Base-by-base conservation (phyloP, 2,797 vertebrate genomes). In the Ceryle rudis region DNA sequence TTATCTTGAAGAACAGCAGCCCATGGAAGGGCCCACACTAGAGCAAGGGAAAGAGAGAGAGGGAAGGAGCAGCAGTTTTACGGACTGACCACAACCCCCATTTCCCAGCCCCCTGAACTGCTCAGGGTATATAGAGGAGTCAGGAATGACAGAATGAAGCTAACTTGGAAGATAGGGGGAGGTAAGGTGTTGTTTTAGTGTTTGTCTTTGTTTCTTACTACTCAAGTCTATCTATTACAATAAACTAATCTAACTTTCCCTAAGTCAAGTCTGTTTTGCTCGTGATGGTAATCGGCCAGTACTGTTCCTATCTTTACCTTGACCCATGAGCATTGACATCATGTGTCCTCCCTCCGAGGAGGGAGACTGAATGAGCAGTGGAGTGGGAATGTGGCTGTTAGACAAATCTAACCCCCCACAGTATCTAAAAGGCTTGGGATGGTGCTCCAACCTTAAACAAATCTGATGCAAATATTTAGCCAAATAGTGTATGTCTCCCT, bases 11-110 rank as follows among this genome's bases (percentile, higher is more conserved):
- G 35, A 58, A 62, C n/a, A 62, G 14, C 17, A 75, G 52, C 11
- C 21, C 21, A 4, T n/a, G 51, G 20, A 69, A 92, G 12, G 9
- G 20, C 16, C 29, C 29, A 49, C 4, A 6, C 3, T 58, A 42
- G 20, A 49, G 13, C 31, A 54, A 26, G 14, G 8, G 15, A 35
- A 77, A 80, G 12, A 60, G 11, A 41, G 25, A 41, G 25, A 61
- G 15, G 22, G 14, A 67, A 62, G 52, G 7, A 75, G 25, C 8
- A 46, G 16, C 25, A 64, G 2, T 41, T 35, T 62, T 28, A n/a
- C 0, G 1, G 14, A 26, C 8, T 37, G 22, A 66, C 5, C 42
- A 44, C 25, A 62, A 6, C 2, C 2, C 11, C 11, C 6, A 8
- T 49, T 78, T 10, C 31, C 14, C 5, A 37, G 0, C 1, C 4